These are phyloP conservation scores for Bradypodion pumilum DNA, from an alignment of 2,797 vertebrate genomes.

Conservation along the genomic window DNA sequence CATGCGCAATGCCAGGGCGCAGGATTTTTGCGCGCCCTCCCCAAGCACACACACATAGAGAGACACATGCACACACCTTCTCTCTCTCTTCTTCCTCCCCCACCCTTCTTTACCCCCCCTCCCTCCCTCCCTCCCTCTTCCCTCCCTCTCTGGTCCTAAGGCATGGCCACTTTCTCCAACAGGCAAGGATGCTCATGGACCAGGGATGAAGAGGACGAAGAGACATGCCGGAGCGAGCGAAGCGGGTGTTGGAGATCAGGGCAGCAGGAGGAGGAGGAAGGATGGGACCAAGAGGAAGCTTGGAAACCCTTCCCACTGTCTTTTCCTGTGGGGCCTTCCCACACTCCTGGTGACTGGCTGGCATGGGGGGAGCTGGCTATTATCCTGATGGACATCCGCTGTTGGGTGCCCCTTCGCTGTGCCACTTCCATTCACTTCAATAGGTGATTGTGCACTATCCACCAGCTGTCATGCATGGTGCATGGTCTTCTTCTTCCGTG, in stretches of 20 bases:
- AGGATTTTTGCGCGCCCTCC: slow-evolving; percentile 43
- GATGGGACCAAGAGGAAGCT: background rate
- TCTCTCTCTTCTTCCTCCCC: background rate
- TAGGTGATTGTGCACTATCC: no score
- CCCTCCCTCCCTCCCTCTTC: no score
- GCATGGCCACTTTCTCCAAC: background rate
- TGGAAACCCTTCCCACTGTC: background rate
- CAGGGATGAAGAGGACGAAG: no score
- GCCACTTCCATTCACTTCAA: no score
- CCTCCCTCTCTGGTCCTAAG: background rate
- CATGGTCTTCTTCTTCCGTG: no score
- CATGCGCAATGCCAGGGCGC: slow-evolving; percentile 92
- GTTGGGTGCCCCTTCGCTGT: no score
- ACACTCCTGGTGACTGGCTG: slow-evolving; percentile 15
- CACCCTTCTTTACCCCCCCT: background rate
- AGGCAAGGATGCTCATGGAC: background rate
- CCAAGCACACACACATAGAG: no score
- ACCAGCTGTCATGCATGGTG: no score
- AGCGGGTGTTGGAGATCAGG: background rate
- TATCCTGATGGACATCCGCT: no score
- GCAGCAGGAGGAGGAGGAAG: background rate
- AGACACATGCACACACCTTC: no score
- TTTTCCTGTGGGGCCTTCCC: no score
- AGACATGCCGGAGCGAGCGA: background rate
- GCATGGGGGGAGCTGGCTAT: background rate